phyloP scores from a whole-genome alignment of 2,797 vertebrate species.

The Eleutherodactylus coqui region DNA sequence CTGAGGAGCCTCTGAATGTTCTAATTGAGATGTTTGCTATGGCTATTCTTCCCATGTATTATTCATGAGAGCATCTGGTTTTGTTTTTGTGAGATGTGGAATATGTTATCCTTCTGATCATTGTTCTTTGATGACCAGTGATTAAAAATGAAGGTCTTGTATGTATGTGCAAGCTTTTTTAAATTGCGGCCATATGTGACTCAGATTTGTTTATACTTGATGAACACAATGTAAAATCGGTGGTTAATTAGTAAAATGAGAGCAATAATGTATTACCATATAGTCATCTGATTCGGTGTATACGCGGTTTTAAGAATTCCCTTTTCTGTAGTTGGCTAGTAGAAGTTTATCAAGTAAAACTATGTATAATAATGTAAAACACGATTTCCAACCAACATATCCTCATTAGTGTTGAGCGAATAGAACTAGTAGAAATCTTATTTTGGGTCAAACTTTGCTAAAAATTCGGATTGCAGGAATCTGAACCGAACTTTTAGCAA shows the following conservation, averaged over 20 bases:
- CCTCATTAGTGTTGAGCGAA: too few relatives aligned
- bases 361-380: too few relatives aligned
- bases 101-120: slow-evolving; percentile 40
- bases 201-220: neutral
- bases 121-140: slow-evolving; percentile 18
- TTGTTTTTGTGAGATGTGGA: slow-evolving; percentile 26
- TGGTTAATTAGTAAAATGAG: neutral
- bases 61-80: slow-evolving; percentile 57
- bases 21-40: neutral
- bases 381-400: too few relatives aligned
- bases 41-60: slow-evolving; percentile 42
- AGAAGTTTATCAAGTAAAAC: neutral
- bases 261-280: neutral
- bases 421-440: too few relatives aligned
- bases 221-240: neutral
- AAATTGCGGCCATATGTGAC: slow-evolving; percentile 1
- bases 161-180: neutral
- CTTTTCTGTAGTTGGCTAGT: neutral
- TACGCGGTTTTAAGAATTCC: neutral
- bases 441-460: too few relatives aligned
- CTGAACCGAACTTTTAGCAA: too few relatives aligned
- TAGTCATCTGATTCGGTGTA: too few relatives aligned
- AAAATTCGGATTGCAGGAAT: too few relatives aligned
- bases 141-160: slow-evolving; percentile 34
- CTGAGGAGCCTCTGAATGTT: slow-evolving; percentile 37